A percentile compares a stretch with the other conserved stretches of the same genome.
Evolutionary conservation across 2,888 invertebrate genomes (phyloP).

Genomic region (Nephrocerus scutellatus): DNA sequence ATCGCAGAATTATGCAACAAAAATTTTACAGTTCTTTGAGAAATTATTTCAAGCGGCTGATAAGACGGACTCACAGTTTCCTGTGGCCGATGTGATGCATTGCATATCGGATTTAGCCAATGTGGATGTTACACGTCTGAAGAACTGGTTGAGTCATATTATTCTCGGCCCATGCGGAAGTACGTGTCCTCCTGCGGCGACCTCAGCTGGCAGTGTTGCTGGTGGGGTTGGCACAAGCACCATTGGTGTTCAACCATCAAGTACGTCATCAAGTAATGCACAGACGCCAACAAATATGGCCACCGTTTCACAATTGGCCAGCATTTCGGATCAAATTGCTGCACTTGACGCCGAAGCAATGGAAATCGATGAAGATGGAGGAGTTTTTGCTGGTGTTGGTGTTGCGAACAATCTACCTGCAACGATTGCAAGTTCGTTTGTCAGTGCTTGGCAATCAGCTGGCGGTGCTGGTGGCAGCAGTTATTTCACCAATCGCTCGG

Average conservation of each 20-base stretch:
- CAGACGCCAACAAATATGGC: slow-evolving; percentile 52
- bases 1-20: slow-evolving; percentile 63
- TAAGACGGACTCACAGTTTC: slow-evolving; percentile 56
- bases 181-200: no score
- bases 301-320: slow-evolving; percentile 46
- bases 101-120: slow-evolving; percentile 60
- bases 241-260: slow-evolving; percentile 37
- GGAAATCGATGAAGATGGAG: slow-evolving; percentile 49
- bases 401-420: slow-evolving; percentile 11
- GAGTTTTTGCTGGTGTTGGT: slow-evolving; percentile 23
- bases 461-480: slow-evolving; percentile 37
- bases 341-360: slow-evolving; percentile 41
- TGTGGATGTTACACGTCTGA: slow-evolving; percentile 58
- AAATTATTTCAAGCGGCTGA: slow-evolving; percentile 61
- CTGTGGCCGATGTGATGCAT: slow-evolving; percentile 59
- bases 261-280: slow-evolving; percentile 50
- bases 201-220: no score
- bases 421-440: slow-evolving; percentile 22
- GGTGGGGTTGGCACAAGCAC: slow-evolving; percentile 26
- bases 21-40: slow-evolving; percentile 74
- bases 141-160: slow-evolving; percentile 59
- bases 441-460: slow-evolving; percentile 40
- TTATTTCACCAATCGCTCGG: slow-evolving; percentile 49
- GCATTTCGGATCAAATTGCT: slow-evolving; percentile 44
- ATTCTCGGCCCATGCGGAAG: slow-evolving; percentile 53